Conservation (phyloP, 2,113 vertebrate genomes). For the Diphyllodes magnificus region DNA sequence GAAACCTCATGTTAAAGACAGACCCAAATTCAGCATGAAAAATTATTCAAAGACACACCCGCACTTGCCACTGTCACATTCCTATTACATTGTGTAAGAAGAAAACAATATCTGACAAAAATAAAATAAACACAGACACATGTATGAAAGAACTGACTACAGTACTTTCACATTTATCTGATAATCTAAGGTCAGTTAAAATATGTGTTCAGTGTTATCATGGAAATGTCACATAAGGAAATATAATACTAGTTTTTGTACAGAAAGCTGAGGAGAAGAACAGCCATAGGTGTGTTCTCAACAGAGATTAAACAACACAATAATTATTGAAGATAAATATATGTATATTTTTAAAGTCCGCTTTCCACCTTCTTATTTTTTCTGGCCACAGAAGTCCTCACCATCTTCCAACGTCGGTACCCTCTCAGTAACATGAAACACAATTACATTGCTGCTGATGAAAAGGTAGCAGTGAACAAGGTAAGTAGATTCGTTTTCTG, state of each 20-base stretch:
- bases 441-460: not conserved
- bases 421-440: not conserved
- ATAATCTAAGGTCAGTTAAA: not conserved
- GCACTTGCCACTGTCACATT: conserved; percentile 5
- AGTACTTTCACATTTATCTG: not conserved
- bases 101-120: conserved; percentile 39
- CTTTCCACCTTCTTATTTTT: not conserved
- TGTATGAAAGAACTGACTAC: not conserved
- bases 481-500: not conserved
- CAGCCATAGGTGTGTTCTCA: not conserved
- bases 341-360: not conserved
- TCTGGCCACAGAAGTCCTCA: not conserved
- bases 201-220: not conserved
- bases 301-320: not conserved
- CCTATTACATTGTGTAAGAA: conserved; percentile 12
- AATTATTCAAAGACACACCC: conserved; percentile 12
- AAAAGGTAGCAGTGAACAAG: not conserved
- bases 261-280: not conserved
- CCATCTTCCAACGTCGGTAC: not conserved
- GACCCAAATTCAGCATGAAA: not conserved
- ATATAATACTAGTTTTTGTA: not conserved
- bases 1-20: not conserved
- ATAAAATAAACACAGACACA: conserved; percentile 8
- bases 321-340: not conserved
- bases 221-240: not conserved